A percentile compares a stretch with the other conserved stretches of the same genome.
phyloP scores from a whole-genome alignment of 2,113 vertebrate genomes.

The Etheostoma cragini region DNA sequence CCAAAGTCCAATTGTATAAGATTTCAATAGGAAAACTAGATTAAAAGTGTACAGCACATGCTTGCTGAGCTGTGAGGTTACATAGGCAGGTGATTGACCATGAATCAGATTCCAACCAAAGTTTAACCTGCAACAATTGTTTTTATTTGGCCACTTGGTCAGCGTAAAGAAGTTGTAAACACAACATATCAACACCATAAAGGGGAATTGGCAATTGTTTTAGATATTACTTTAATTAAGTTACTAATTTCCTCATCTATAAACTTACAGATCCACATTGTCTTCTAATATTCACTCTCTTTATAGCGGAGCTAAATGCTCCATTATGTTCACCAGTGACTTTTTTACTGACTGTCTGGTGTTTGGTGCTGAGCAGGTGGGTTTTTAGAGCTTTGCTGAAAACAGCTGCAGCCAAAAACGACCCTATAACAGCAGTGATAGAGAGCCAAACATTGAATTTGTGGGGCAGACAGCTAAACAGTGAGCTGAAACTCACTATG shows the following conservation, averaged over 20 bases:
- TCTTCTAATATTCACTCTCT: neutral
- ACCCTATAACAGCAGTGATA: neutral
- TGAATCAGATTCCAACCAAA: no score
- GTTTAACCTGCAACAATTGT: no score
- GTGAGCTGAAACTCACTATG: neutral
- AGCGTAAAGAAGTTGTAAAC: neutral
- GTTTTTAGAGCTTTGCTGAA: neutral
- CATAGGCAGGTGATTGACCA: no score
- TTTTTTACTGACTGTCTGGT: neutral
- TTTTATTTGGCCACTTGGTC: no score
- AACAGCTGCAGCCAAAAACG: neutral
- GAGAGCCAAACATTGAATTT: neutral
- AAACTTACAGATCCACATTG: neutral
- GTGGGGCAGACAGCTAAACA: neutral
- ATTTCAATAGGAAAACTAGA: no score
- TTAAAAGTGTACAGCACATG: no score
- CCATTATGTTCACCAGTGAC: neutral
- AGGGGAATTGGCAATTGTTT: neutral
- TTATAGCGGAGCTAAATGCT: neutral
- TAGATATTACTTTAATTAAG: neutral
- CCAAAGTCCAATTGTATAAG: no score
- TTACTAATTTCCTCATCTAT: neutral
- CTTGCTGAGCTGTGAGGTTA: no score
- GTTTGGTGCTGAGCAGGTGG: neutral
- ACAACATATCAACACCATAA: neutral